phyloP scores from a whole-genome alignment of 2,113 vertebrate species.

The Lipotes vexillifer region DNA sequence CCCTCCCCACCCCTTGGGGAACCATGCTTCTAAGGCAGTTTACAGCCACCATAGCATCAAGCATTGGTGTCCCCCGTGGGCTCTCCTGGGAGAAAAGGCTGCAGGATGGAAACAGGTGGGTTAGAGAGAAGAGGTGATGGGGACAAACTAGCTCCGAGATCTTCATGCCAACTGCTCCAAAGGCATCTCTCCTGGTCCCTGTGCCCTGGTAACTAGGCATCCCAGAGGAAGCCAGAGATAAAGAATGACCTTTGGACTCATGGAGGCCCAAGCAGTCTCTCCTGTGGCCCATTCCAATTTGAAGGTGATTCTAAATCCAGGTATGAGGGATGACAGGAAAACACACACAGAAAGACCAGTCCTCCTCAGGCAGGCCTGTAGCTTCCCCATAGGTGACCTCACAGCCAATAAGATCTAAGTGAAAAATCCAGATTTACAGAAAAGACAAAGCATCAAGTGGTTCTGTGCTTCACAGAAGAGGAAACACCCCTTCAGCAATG shows the following conservation, averaged over 20 bases:
- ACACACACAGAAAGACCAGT: neutral
- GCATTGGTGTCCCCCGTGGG: neutral
- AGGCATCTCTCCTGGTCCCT: neutral
- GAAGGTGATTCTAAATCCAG: neutral
- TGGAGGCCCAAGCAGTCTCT: neutral
- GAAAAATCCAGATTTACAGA: neutral
- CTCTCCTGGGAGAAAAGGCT: neutral
- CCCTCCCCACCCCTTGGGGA: neutral
- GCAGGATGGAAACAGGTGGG: fast-evolving
- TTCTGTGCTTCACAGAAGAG: neutral
- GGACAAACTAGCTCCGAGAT: fast-evolving
- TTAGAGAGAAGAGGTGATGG: neutral
- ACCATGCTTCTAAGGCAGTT: neutral
- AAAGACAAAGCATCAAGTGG: neutral
- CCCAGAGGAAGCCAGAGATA: neutral
- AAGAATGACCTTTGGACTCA: neutral
- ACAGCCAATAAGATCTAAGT: neutral
- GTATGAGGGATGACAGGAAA: neutral
- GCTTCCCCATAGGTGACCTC: neutral
- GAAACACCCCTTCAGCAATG: neutral
- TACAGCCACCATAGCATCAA: neutral
- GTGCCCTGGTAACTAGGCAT: neutral
- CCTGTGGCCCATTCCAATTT: no score
- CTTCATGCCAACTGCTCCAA: fast-evolving
- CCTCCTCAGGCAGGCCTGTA: neutral